Evolutionary conservation across 1,140 invertebrate genomes (phyloP), one percentile per base, ranked within the genome.

Genomic region (Zaprionus davidi): DNA sequence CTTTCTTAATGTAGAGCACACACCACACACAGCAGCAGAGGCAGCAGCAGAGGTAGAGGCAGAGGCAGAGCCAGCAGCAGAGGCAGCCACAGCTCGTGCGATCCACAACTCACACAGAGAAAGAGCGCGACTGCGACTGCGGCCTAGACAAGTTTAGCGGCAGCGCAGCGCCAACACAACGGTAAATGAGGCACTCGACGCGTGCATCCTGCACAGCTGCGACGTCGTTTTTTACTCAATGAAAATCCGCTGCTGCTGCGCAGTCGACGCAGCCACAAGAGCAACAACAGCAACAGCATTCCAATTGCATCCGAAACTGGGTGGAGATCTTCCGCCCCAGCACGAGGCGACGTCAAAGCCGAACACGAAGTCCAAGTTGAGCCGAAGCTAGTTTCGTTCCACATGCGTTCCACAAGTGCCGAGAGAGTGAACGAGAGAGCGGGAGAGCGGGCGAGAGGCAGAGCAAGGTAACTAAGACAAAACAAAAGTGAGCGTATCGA

Each of bases 321-420:
- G 91, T 92, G 91, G 91, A 92, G 91, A 92, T 92, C 91, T 92
- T 92, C 91, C 91, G 90, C 91, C 90, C 91, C 86, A 82, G 75
- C 78, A 83, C 75, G 74, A 81, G 70, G 60, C 83, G 56, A 34
- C 44, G 24, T 51, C 28, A 31, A 31, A 31, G 57, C 59, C 65
- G 65, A 69, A 60, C 26, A 53, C 81, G 81, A 71, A 41, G 41
- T 34, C 44, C 24, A 65, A 28, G 62, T 13, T 7, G n/a, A 64
- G 20, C 59, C 71, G 56, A 34, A 76, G 71, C 66, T 60, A 64
- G 60, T 58, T 51, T 60, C 46, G 75, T 64, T 78, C 66, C 62
- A 51, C 34, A 57, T 78, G 71, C 38, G 78, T 58, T 90, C 81
- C 86, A 88, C 84, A 88, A 62, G 62, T 6, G 38, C 24, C 31